A percentile compares a stretch with the other conserved stretches of the same genome.
Conservation (phyloP, 2,113 vertebrate genomes). For the Chloebia gouldiae region DNA sequence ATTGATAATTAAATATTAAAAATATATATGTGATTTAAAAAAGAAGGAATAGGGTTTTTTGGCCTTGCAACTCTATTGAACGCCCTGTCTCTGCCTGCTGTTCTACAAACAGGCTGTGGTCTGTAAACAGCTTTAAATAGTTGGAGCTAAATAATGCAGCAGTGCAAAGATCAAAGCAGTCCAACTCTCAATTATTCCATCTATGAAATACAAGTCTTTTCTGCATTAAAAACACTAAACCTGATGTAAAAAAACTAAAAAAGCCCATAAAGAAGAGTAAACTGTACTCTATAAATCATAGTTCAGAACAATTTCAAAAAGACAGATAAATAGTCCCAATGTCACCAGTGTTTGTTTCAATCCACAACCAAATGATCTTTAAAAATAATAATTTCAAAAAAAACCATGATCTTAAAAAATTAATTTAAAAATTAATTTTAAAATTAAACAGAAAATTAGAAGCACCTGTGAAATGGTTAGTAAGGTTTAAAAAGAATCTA, state of each 20-base stretch:
- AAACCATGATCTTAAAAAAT: not conserved
- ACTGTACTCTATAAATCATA: not conserved
- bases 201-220: not conserved
- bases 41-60: not conserved
- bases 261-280: not conserved
- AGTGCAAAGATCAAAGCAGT: not conserved
- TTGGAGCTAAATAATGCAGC: not conserved
- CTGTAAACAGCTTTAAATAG: not conserved
- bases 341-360: not conserved
- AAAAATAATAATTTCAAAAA: not conserved
- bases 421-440: not conserved
- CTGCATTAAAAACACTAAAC: not conserved
- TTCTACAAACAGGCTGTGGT: not conserved
- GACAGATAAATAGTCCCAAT: not conserved
- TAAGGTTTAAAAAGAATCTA: not conserved
- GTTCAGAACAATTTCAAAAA: not conserved
- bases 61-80: not conserved
- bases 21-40: not conserved
- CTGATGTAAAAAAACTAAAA: not conserved
- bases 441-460: not conserved
- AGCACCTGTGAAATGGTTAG: not conserved
- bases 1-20: not conserved
- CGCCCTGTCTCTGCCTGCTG: not conserved
- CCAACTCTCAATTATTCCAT: not conserved
- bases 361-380: not conserved